Evolutionary conservation across 2,888 invertebrate species (phyloP).

Genomic region (Rhagophthalmus giganteus): DNA sequence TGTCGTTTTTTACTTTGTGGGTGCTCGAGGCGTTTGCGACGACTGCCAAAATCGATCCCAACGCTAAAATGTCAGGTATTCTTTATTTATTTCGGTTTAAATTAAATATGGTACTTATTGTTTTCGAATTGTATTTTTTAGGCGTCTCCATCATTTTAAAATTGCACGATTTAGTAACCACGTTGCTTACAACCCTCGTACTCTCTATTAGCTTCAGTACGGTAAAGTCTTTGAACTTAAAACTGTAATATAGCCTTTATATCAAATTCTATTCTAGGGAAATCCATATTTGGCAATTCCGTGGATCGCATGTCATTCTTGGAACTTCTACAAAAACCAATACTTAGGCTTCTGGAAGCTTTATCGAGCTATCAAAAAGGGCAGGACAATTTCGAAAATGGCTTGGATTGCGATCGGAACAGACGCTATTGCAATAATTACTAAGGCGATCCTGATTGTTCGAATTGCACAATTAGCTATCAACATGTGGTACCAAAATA

Average conservation of each 20-base stretch:
- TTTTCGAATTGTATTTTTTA: too few relatives aligned
- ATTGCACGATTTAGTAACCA: too few relatives aligned
- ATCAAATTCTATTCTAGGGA: slow-evolving; percentile 33
- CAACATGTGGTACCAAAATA: slow-evolving; percentile 48
- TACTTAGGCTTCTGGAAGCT: slow-evolving; percentile 42
- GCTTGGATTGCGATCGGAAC: slow-evolving; percentile 41
- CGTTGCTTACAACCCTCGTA: too few relatives aligned
- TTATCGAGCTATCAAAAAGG: slow-evolving; percentile 37
- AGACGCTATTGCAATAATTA: slow-evolving; percentile 39
- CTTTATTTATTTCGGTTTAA: too few relatives aligned
- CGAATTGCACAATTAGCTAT: slow-evolving; percentile 44
- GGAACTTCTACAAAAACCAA: slow-evolving; percentile 47
- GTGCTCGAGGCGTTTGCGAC: background rate
- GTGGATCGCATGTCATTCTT: slow-evolving; percentile 45
- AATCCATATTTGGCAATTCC: slow-evolving; percentile 44
- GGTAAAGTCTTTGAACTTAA: too few relatives aligned
- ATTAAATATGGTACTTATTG: too few relatives aligned
- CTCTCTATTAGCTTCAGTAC: too few relatives aligned
- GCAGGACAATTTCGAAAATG: slow-evolving; percentile 35
- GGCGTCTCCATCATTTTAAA: too few relatives aligned
- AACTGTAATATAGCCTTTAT: too few relatives aligned
- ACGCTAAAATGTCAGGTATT: background rate
- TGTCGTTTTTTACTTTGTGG: background rate
- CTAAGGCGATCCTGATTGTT: slow-evolving; percentile 42
- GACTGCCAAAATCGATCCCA: background rate